These are phyloP conservation scores for Otus scops DNA, from an alignment of 2,797 vertebrate genomes.

Conservation along the genomic window DNA sequence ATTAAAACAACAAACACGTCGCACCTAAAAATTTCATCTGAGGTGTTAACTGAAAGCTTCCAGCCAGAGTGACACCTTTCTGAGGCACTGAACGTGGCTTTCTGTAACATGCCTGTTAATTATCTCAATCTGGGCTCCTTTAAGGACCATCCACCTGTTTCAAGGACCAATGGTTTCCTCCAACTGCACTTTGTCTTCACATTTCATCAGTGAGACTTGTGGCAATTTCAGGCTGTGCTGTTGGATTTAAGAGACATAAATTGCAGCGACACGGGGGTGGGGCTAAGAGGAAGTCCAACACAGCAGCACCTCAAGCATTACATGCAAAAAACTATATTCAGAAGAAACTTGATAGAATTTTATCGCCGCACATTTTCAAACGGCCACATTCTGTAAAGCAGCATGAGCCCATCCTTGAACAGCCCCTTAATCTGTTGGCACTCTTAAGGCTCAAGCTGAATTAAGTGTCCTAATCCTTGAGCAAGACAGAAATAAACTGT, in stretches of 20 bases:
- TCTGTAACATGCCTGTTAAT: not conserved
- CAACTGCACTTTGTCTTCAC: not conserved
- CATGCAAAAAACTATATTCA: not conserved
- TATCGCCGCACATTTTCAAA: not conserved
- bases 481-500: not conserved
- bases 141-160: not conserved
- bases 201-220: not conserved
- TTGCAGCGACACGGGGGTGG: fast-evolving
- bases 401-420: not conserved
- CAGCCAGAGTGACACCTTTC: no score
- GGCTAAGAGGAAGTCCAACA: not conserved
- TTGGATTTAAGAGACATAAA: not conserved
- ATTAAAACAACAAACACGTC: not conserved
- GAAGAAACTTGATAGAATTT: not conserved
- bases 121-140: not conserved
- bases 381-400: not conserved
- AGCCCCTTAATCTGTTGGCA: not conserved
- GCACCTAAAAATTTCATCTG: not conserved
- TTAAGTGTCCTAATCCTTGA: not conserved
- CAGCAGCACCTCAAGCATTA: not conserved
- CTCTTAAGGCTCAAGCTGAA: not conserved
- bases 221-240: not conserved
- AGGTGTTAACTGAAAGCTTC: not conserved
- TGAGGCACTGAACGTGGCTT: not conserved
- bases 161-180: not conserved